Conservation (phyloP, 2,797 vertebrate genomes). For the Hypotaenidia philippensis region DNA sequence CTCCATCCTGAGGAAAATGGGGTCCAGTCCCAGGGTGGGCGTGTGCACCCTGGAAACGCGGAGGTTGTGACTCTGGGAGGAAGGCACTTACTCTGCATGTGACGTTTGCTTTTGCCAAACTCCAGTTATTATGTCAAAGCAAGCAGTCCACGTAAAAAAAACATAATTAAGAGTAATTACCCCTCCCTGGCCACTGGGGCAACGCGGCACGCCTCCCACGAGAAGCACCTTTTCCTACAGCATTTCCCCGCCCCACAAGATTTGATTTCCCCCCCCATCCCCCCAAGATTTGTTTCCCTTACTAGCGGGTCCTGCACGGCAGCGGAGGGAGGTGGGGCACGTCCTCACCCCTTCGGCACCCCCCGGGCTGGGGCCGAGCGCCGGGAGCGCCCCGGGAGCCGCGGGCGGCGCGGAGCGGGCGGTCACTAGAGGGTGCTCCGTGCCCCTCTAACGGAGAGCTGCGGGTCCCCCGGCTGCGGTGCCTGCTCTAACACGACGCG, state of each 20-base stretch:
- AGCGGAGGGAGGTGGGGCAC: neutral
- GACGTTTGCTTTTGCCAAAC: neutral
- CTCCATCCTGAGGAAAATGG: neutral
- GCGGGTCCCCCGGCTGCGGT: neutral
- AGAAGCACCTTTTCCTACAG: neutral
- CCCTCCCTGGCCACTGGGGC: too few species aligned
- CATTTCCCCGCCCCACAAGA: too few species aligned
- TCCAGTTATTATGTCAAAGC: neutral
- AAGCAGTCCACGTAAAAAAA: neutral
- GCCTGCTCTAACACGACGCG: neutral
- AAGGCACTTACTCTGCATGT: accelerated
- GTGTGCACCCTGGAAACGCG: accelerated
- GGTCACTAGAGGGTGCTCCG: constrained; percentile 79
- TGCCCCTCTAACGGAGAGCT: constrained; percentile 28
- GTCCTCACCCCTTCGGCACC: accelerated
- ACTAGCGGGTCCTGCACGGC: neutral
- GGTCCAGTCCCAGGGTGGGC: neutral
- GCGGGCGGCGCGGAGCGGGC: neutral
- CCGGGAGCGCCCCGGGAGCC: neutral
- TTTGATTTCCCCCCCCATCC: too few species aligned
- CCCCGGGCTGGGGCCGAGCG: neutral
- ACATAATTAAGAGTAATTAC: neutral
- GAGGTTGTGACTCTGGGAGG: neutral
- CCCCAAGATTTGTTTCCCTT: neutral
- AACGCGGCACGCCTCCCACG: accelerated